Conservation (phyloP, 2,797 vertebrate species). For the Anabacerthia variegaticeps region DNA sequence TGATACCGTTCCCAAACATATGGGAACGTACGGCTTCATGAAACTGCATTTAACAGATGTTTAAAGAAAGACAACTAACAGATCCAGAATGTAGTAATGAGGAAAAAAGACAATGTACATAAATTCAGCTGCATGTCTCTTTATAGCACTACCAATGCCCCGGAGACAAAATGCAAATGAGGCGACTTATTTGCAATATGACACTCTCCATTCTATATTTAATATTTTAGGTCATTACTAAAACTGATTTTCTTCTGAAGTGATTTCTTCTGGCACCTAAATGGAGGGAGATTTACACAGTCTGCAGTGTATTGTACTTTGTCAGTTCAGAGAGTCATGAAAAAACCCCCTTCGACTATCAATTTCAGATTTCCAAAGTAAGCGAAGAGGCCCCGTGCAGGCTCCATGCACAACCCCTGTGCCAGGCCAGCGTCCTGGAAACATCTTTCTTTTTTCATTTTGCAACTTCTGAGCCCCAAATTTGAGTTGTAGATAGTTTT, state of each 20-base stretch:
- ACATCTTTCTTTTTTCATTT: slow-evolving; percentile 57
- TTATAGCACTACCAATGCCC: slow-evolving; percentile 50
- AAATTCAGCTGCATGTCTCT: slow-evolving; percentile 64
- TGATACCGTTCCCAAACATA: slow-evolving; percentile 80
- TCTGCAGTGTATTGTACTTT: slow-evolving; percentile 45
- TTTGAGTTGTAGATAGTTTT: slow-evolving; percentile 72
- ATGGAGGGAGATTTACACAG: slow-evolving; percentile 59
- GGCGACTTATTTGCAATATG: slow-evolving; percentile 66
- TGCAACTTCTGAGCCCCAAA: slow-evolving; percentile 72
- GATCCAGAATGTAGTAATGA: slow-evolving; percentile 73
- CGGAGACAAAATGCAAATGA: slow-evolving; percentile 72
- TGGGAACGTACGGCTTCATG: slow-evolving; percentile 74
- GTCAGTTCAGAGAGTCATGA: slow-evolving; percentile 26
- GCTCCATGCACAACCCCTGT: not conserved
- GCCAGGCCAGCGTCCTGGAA: slow-evolving; percentile 43
- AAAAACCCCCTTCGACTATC: slow-evolving; percentile 37
- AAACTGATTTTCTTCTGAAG: slow-evolving; percentile 66
- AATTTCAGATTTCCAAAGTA: slow-evolving; percentile 39
- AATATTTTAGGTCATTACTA: slow-evolving; percentile 66
- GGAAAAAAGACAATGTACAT: slow-evolving; percentile 70
- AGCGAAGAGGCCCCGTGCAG: slow-evolving; percentile 33
- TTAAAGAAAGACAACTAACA: slow-evolving; percentile 79
- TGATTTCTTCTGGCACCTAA: slow-evolving; percentile 60
- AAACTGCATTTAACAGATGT: slow-evolving; percentile 82
- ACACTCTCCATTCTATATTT: slow-evolving; percentile 67